These are phyloP conservation scores for Molorchus minor DNA, from an alignment of 2,888 invertebrate genomes.

Conservation along the genomic window DNA sequence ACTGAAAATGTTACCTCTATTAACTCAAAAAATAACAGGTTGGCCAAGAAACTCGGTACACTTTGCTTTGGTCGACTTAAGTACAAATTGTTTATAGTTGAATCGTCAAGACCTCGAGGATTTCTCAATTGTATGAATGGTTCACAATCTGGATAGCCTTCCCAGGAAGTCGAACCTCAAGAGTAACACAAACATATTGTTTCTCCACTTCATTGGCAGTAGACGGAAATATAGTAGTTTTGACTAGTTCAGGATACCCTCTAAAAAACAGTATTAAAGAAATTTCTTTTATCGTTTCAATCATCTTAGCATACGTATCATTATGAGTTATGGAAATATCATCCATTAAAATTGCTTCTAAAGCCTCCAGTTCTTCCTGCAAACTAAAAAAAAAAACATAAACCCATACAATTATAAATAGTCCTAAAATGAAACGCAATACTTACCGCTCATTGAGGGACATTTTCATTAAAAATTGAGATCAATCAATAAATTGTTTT, in stretches of 20 bases:
- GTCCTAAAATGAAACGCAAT: constrained; percentile 4
- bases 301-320: constrained; percentile 53
- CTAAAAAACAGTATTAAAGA: constrained; percentile 54
- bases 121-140: constrained; percentile 80
- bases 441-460: constrained; percentile 44
- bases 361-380: constrained; percentile 83
- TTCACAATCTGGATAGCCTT: constrained; percentile 79
- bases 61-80: constrained; percentile 69
- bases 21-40: constrained; percentile 85
- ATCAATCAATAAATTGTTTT: constrained; percentile 36
- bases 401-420: constrained; percentile 26
- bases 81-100: constrained; percentile 71
- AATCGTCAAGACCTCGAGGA: constrained; percentile 85
- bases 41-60: constrained; percentile 76
- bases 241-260: constrained; percentile 73
- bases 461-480: constrained; percentile 38
- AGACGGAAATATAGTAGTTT: constrained; percentile 83
- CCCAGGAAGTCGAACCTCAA: constrained; percentile 74
- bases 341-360: constrained; percentile 86
- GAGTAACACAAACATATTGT: constrained; percentile 85
- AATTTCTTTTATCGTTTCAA: constrained; percentile 15
- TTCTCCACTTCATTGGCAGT: constrained; percentile 84
- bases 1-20: constrained; percentile 76
- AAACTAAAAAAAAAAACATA: constrained; percentile 67
- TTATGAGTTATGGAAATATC: constrained; percentile 71